phyloP scores from a whole-genome alignment of 2,888 invertebrate genomes.

The Tetranychus piercei region DNA sequence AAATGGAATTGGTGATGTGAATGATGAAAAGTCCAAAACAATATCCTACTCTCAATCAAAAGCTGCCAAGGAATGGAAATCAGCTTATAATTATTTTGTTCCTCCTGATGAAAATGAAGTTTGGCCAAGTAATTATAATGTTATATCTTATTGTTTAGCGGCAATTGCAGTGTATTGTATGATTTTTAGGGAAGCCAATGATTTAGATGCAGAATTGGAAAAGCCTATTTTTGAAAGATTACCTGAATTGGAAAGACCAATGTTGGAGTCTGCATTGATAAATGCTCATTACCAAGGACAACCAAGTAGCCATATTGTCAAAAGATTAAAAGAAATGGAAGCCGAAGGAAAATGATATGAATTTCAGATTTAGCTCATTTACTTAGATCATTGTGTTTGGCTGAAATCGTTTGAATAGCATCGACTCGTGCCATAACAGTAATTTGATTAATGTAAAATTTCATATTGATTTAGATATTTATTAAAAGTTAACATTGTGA shows the following conservation, averaged over 20 bases:
- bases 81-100: conserved; percentile 3
- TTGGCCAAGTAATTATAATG: conserved; percentile 1
- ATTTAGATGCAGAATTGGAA: conserved; percentile 17
- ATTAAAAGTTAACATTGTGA: too few relatives aligned
- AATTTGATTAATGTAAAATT: too few relatives aligned
- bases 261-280: conserved; percentile 15
- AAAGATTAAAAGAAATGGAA: conserved; percentile 7
- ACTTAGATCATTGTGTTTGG: background rate
- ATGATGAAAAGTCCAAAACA: background rate
- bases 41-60: conserved; percentile 3
- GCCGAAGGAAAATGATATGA: background rate
- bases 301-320: background rate
- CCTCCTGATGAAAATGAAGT: background rate
- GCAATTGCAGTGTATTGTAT: conserved; percentile 17
- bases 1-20: background rate
- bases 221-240: conserved; percentile 15
- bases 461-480: too few relatives aligned
- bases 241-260: conserved; percentile 20
- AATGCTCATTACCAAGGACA: background rate
- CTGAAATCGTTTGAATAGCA: background rate
- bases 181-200: conserved; percentile 20
- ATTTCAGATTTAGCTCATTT: background rate
- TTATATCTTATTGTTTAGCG: conserved; percentile 6
- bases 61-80: background rate
- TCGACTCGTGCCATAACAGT: too few relatives aligned